These are phyloP conservation scores for Oryzias curvinotus DNA, from an alignment of 2,113 vertebrate species.

Conservation along the genomic window DNA sequence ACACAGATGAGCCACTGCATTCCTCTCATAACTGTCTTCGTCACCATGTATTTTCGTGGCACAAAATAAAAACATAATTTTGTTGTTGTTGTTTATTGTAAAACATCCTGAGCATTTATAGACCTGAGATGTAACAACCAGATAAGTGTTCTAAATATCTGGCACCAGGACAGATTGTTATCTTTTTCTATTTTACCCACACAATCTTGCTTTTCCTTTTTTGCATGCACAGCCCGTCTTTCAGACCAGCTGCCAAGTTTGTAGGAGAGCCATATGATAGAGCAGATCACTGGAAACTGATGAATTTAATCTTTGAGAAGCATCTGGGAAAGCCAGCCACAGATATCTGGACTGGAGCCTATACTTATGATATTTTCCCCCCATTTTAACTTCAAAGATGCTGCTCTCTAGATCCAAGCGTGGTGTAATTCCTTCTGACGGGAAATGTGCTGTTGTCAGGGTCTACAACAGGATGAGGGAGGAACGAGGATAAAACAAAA, in stretches of 20 bases:
- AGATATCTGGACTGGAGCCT: conserved; percentile 68
- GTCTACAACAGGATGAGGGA: conserved; percentile 52
- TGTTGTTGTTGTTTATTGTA: conserved; percentile 40
- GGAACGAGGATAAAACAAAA: conserved; percentile 55
- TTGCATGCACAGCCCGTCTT: conserved; percentile 15
- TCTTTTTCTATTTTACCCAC: conserved; percentile 9
- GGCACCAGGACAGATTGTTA: conserved; percentile 17
- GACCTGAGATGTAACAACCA: conserved; percentile 24
- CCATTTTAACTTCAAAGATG: conserved; percentile 74
- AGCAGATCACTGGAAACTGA: conserved; percentile 61
- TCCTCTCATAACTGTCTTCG: no score
- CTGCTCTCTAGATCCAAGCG: conserved; percentile 65
- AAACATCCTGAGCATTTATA: conserved; percentile 41
- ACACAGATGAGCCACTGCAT: conserved; percentile 1
- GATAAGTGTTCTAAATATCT: conserved; percentile 22
- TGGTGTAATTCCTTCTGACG: conserved; percentile 64
- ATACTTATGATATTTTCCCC: conserved; percentile 73
- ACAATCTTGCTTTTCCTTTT: conserved; percentile 26
- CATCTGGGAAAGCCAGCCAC: conserved; percentile 66
- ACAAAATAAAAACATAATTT: no score
- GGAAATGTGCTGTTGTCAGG: conserved; percentile 67
- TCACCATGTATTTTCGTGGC: no score
- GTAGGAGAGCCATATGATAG: conserved; percentile 61
- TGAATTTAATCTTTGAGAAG: conserved; percentile 68
- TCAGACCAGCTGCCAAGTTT: conserved; percentile 55